These are phyloP conservation scores for Ormyrus pomaceus DNA, from an alignment of 2,888 invertebrate genomes.

Conservation along the genomic window DNA sequence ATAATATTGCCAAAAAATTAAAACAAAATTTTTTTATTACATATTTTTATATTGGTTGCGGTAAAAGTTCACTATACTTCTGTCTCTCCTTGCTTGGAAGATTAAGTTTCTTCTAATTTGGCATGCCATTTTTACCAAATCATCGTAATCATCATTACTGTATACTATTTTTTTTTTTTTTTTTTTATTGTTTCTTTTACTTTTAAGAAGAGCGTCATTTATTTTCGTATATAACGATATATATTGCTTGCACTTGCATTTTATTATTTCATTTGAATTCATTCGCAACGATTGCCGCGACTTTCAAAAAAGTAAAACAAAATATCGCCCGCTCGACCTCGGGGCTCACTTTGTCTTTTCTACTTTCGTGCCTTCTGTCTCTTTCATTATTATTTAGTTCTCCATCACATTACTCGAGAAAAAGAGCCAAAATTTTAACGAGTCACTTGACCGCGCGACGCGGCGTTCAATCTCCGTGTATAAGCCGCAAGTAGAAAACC, in stretches of 20 bases:
- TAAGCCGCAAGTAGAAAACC: conserved; percentile 37
- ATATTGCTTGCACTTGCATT: conserved; percentile 69
- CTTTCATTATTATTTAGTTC: conserved; percentile 14
- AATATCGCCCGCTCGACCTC: conserved; percentile 53
- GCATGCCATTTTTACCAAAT: conserved; percentile 72
- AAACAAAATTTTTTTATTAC: conserved; percentile 63
- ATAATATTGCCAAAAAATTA: conserved; percentile 52
- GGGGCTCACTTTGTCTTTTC: conserved; percentile 48
- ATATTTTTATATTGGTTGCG: conserved; percentile 70
- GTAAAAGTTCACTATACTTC: conserved; percentile 73
- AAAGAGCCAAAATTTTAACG: neutral
- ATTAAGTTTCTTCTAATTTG: conserved; percentile 75
- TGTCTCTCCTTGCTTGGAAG: conserved; percentile 72
- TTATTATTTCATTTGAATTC: conserved; percentile 63
- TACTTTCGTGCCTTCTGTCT: conserved; percentile 20
- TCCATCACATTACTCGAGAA: neutral
- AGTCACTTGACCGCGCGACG: neutral
- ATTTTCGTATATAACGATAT: conserved; percentile 60
- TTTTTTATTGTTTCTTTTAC: conserved; percentile 27
- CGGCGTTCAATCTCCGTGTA: too few species aligned
- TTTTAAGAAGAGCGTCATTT: conserved; percentile 60
- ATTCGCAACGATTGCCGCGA: conserved; percentile 59
- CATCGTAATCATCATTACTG: conserved; percentile 67
- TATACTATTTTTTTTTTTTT: conserved; percentile 34
- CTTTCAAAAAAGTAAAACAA: conserved; percentile 13